Conservation (phyloP, 2,113 vertebrate genomes). For the Sebastes fasciatus region DNA sequence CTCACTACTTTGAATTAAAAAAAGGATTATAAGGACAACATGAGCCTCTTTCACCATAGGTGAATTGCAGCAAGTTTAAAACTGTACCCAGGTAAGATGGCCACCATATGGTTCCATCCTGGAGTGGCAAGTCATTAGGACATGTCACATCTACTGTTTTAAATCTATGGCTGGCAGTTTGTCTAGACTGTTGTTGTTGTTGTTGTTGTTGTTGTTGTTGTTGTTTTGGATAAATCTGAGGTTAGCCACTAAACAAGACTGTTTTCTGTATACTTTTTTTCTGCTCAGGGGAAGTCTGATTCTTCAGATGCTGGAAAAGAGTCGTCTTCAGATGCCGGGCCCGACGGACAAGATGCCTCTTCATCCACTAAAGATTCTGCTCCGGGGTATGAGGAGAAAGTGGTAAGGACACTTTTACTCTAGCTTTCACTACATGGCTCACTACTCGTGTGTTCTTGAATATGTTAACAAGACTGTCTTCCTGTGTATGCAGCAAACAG, state of each 20-base stretch:
- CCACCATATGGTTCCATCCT: no score
- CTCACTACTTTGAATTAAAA: no score
- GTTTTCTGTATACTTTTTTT: not conserved
- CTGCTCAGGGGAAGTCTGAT: conserved; percentile 67
- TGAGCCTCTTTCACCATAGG: no score
- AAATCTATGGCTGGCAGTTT: not conserved
- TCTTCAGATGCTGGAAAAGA: conserved; percentile 82
- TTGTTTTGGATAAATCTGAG: not conserved
- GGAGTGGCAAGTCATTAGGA: no score
- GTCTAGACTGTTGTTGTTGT: not conserved
- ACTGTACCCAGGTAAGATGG: no score
- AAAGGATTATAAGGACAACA: no score
- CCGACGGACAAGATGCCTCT: conserved; percentile 87
- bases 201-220: conserved; percentile 13
- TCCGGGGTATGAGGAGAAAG: conserved; percentile 96
- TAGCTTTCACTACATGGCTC: no score
- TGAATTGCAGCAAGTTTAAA: no score
- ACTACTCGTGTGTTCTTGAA: not conserved
- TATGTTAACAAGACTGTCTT: not conserved
- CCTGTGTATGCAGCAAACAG: conserved; percentile 90
- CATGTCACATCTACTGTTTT: no score
- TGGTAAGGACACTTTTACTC: conserved; percentile 84
- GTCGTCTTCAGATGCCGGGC: conserved; percentile 82
- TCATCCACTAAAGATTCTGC: conserved; percentile 85
- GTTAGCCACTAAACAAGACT: not conserved